Evolutionary conservation across 2,113 vertebrate genomes (phyloP), one percentile per base, ranked within the genome.

Genomic region (Chaetops frenatus): DNA sequence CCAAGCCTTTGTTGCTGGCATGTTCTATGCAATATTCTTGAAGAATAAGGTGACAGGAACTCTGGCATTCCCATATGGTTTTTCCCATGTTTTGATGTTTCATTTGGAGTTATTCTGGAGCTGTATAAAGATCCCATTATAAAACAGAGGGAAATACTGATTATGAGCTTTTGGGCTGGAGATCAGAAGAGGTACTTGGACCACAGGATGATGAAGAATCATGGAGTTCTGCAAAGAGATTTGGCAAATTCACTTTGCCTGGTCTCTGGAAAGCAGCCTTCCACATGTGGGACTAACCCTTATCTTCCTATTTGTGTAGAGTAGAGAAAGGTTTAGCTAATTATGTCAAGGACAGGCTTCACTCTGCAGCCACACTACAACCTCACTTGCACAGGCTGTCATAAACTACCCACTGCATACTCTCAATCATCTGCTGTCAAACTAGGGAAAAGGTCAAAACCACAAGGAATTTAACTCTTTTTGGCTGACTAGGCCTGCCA

Each of bases 381-480:
- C 29, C 33, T 78, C 44, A 62, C 33, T 88, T 88, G 76, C 42
- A 78, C 27, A 44, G 76, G 23, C 83, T 90, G 69, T 81, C 67
- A 56, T 67, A 80, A 96, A 86, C 86, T 50, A 71, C 47, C 38
- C 9, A 1, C 91, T 81, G 47, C 60, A 51, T 58, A 19, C 22
- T 64, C 88, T 93, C 40, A 81, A 31, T 97, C 86, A 73, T 93
- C 38, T 90, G 44, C 91, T 88, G 64, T 95, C 88, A 94, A 88
- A 67, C 76, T 38, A 83, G 69, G 76, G 93, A 92, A 92, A 66
- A 74, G 80, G 56, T 92, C 69, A 93, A 93, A 97, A 93, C 94
- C 91, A 94, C 94, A 94, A 94, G 56, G 88, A 93, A 95, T 94
- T 96, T 81, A 82, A 58, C 18, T 90, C 50, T 35, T 78, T 91